Evolutionary conservation across 1,140 invertebrate species (phyloP).

Genomic region (Brachionus asplanchnoidis): DNA sequence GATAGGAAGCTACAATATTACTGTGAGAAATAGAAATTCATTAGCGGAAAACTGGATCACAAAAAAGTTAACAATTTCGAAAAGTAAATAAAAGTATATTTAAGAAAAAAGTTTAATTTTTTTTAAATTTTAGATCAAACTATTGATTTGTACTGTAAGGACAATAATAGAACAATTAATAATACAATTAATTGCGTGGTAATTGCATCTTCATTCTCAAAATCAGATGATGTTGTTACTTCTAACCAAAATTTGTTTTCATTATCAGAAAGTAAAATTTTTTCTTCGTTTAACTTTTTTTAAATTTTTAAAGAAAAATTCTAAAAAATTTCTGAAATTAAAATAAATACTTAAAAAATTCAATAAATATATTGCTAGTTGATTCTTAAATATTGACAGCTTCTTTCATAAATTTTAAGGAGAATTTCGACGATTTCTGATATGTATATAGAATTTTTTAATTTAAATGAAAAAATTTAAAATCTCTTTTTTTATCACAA

Average conservation of each 20-base stretch:
- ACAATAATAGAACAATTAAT: neutral
- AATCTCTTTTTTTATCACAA: too few species aligned
- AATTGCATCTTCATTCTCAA: neutral
- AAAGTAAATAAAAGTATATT: neutral
- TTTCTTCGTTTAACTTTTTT: neutral
- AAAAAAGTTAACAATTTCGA: neutral
- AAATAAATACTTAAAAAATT: too few species aligned
- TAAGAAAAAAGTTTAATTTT: neutral
- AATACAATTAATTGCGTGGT: neutral
- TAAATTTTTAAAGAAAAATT: neutral
- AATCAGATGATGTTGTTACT: neutral
- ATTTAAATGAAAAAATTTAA: too few species aligned
- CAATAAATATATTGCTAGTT: too few species aligned
- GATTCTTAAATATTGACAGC: too few species aligned
- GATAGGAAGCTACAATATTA: neutral
- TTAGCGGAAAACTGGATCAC: neutral
- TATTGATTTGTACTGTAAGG: neutral
- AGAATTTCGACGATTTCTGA: too few species aligned
- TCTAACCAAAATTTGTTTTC: neutral
- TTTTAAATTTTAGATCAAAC: neutral
- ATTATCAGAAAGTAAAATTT: neutral
- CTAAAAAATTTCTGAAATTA: neutral
- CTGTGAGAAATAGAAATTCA: neutral
- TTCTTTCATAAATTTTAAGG: too few species aligned
- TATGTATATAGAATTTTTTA: too few species aligned